Base-by-base conservation (phyloP, 2,797 vertebrate genomes). In the Oryzias dopingdopingensis region DNA sequence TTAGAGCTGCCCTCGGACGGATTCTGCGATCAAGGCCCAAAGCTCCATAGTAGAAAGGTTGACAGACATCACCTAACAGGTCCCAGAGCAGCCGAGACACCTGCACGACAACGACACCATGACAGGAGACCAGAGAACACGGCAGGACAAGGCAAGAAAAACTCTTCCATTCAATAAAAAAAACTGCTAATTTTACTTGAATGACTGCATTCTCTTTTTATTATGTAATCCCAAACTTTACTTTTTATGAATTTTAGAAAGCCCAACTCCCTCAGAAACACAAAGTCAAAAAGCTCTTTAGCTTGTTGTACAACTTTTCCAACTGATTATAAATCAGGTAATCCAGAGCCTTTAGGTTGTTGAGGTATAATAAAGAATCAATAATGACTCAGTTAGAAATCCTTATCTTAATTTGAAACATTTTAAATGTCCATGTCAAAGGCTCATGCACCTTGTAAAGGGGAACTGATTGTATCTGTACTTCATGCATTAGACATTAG, bases 251-350 rank as follows among this genome's bases (percentile, higher is more conserved):
- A 10, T 32, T 26, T 26, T 26, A 26, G 26, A 22, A 22, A 22
- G 3, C 20, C 20, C 3, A 6, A 26, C 4, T 26, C 4, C 24
- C 5, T 24, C 29, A 32, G 7, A 10, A 32, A 32, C 7, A 32
- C 29, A 32, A 10, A 32, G 8, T 32, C 29, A 32, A 10, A 12
- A 12, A 32, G 7, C 29, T 26, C 4, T 26, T 22, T 22, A 90
- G 76, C 0, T 91, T 91, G 23, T 79, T 44, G 62, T 95, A 96
- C 40, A 96, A 18, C 18, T 18, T 18, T 18, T 18, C 18, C 18
- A 18, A 85, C 37, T 67, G 92, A 1, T 5, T 2, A 15, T 90
- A 87, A 0, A 92, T 93, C 76, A 95, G 81, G 77, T 95, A 95
- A 65, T 93, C 86, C 61, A 91, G 67, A 48, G 95, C 85, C 52